A percentile compares a stretch with the other conserved stretches of the same genome.
These are phyloP conservation scores for Ianthella basta DNA, from an alignment of 37 sponge, comb jelly and placozoan species.

Conservation along the genomic window DNA sequence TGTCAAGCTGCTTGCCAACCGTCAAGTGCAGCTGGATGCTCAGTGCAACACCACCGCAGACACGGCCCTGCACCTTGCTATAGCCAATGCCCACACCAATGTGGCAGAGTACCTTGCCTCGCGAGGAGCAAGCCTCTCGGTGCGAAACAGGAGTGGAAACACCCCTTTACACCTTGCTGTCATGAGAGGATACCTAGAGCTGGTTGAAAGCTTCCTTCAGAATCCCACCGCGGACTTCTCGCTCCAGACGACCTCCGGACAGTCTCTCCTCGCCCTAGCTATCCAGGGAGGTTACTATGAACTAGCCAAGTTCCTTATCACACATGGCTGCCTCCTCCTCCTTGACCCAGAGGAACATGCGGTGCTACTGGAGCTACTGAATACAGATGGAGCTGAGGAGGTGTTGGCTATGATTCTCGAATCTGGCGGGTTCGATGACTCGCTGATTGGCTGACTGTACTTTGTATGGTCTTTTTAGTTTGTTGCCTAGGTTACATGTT, in stretches of 20 bases:
- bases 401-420: conserved; percentile 66
- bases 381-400: conserved; percentile 70
- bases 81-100: conserved; percentile 56
- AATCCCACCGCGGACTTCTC: conserved; percentile 48
- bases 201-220: conserved; percentile 61
- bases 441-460: conserved; percentile 59
- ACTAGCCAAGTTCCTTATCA: conserved; percentile 68
- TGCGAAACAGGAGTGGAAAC: conserved; percentile 48
- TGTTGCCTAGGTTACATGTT: not conserved
- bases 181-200: conserved; percentile 39
- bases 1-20: conserved; percentile 76
- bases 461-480: not conserved
- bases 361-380: conserved; percentile 51
- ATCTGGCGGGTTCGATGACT: conserved; percentile 69
- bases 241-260: conserved; percentile 25
- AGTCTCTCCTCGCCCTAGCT: conserved; percentile 59
- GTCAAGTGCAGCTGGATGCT: conserved; percentile 60
- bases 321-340: conserved; percentile 77
- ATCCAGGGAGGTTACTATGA: conserved; percentile 65
- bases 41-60: conserved; percentile 57
- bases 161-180: conserved; percentile 73
- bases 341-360: conserved; percentile 66
- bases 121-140: conserved; percentile 37
- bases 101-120: conserved; percentile 62
- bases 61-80: conserved; percentile 72